Percentiles rank a stretch among this genome's conserved stretches.
Evolutionary conservation across 2,888 invertebrate genomes (phyloP).

Genomic region (Hypercompe scribonia): DNA sequence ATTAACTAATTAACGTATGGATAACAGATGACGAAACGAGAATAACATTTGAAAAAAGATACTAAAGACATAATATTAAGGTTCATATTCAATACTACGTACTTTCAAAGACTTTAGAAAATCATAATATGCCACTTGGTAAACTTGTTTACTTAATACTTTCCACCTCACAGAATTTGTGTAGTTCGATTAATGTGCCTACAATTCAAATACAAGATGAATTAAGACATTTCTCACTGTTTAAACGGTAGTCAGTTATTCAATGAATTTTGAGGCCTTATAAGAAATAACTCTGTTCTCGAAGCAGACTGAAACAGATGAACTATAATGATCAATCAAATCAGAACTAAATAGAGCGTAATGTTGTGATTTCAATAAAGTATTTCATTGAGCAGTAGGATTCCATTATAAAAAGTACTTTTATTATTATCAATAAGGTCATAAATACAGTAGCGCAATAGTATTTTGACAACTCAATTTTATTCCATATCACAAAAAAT

Average conservation of each 20-base stretch:
- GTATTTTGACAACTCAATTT: too few relatives aligned
- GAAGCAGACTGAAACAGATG: conserved; percentile 13
- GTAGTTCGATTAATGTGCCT: conserved; percentile 53
- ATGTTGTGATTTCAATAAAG: neutral
- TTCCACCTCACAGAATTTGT: conserved; percentile 49
- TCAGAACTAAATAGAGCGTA: neutral
- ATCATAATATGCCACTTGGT: conserved; percentile 41
- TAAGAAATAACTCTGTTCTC: conserved; percentile 29
- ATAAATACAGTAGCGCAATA: too few relatives aligned
- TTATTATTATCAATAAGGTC: neutral
- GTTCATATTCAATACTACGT: conserved; percentile 36
- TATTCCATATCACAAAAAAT: too few relatives aligned
- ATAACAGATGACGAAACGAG: conserved; percentile 37
- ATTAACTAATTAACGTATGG: conserved; percentile 21
- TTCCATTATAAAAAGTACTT: neutral
- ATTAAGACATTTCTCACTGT: conserved; percentile 47
- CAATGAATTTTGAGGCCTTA: conserved; percentile 33
- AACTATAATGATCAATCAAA: neutral
- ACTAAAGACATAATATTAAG: conserved; percentile 26
- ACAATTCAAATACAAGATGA: conserved; percentile 53
- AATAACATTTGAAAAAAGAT: conserved; percentile 25
- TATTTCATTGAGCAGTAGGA: neutral
- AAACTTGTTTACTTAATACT: conserved; percentile 50
- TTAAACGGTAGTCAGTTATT: conserved; percentile 35
- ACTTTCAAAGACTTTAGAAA: conserved; percentile 27